These are phyloP conservation scores for Archilochus colubris DNA, from an alignment of 2,113 vertebrate genomes.

Conservation along the genomic window DNA sequence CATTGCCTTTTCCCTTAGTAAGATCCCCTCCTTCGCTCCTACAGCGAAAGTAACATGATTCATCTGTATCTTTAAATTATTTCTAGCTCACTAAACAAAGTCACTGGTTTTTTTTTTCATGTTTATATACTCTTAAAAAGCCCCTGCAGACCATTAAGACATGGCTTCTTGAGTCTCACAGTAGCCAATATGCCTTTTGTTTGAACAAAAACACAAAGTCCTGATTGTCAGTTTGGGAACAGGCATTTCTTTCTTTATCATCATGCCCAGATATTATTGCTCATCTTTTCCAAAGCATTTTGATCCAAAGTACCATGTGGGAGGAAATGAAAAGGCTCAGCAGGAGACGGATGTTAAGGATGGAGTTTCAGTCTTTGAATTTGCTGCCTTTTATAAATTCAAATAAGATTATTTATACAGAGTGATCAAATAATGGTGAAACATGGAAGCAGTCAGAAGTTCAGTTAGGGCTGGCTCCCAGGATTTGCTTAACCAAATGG, in stretches of 20 bases:
- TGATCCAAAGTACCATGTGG: slow-evolving; percentile 46
- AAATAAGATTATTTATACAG: slow-evolving; percentile 50
- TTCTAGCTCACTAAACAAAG: slow-evolving; percentile 50
- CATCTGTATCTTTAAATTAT: slow-evolving; percentile 20
- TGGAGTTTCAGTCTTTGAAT: background rate
- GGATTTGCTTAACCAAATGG: background rate
- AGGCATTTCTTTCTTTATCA: slow-evolving; percentile 41
- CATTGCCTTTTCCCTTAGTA: background rate
- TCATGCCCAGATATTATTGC: slow-evolving; percentile 44
- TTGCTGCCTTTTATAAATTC: slow-evolving; percentile 24
- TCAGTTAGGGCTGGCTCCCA: background rate
- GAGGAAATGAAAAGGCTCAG: slow-evolving; percentile 45
- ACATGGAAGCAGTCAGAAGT: background rate
- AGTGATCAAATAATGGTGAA: slow-evolving; percentile 27
- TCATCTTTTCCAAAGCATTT: slow-evolving; percentile 43
- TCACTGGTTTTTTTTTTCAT: slow-evolving; percentile 7
- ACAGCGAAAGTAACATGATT: slow-evolving; percentile 24
- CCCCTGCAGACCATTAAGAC: slow-evolving; percentile 25
- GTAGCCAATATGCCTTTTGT: slow-evolving; percentile 35
- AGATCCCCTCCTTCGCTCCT: background rate
- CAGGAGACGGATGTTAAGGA: slow-evolving; percentile 20
- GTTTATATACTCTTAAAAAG: slow-evolving; percentile 36
- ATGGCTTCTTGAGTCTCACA: background rate
- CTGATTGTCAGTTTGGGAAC: slow-evolving; percentile 43
- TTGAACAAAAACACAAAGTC: slow-evolving; percentile 44